These are phyloP conservation scores for Cephalopterus ornatus DNA, from an alignment of 2,113 vertebrate genomes.

Conservation along the genomic window DNA sequence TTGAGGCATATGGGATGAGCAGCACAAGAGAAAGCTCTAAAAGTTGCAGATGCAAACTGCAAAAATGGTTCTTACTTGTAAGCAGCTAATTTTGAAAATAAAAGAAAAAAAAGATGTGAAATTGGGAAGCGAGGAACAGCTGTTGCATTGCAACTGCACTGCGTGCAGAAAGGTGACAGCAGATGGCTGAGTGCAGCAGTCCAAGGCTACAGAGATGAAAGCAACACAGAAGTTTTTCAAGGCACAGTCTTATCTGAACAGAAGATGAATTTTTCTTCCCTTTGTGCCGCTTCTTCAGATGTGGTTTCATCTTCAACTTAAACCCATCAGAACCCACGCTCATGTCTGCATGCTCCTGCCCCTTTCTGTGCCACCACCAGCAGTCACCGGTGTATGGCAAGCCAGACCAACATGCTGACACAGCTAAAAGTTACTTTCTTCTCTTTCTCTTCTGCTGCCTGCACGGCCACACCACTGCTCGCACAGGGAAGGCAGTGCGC, in stretches of 20 bases:
- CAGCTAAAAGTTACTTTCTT: not conserved
- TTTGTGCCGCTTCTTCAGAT: not conserved
- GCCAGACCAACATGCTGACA: not conserved
- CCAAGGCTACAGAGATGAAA: not conserved
- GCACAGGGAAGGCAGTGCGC: not conserved
- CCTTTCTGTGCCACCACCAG: not conserved
- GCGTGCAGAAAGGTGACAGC: not conserved
- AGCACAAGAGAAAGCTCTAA: not conserved
- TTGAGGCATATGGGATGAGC: not conserved
- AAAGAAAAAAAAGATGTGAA: not conserved
- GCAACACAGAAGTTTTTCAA: not conserved
- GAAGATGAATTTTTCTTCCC: not conserved
- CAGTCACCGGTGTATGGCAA: not conserved
- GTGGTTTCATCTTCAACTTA: not conserved
- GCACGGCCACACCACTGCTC: not conserved
- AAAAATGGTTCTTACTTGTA: not conserved
- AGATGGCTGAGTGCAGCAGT: not conserved
- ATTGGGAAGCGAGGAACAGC: not conserved
- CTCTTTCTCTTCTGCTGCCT: not conserved
- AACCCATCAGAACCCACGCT: not conserved
- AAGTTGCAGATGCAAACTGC: not conserved
- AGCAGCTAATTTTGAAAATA: not conserved
- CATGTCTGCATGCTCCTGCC: not conserved
- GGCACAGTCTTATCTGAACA: not conserved
- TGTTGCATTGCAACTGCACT: not conserved